phyloP scores from a whole-genome alignment of 2,797 vertebrate species.

The Chiloscyllium punctatum region DNA sequence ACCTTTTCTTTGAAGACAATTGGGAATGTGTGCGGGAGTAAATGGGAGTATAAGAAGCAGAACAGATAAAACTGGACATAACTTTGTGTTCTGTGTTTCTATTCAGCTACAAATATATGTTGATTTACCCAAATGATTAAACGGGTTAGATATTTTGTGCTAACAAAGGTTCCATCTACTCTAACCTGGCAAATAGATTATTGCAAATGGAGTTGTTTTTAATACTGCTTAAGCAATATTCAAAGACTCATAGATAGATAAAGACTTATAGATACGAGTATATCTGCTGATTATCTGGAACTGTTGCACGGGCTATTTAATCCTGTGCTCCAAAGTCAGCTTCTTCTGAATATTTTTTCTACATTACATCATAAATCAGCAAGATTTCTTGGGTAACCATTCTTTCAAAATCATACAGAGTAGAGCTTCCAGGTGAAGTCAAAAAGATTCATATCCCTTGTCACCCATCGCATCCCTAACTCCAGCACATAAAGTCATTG shows the following conservation, averaged over 20 bases:
- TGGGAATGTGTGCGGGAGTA: no score
- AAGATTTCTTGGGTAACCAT: neutral
- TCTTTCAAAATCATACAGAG: neutral
- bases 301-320: neutral
- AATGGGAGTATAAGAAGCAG: neutral
- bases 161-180: neutral
- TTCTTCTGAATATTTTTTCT: neutral
- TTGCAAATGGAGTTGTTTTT: neutral
- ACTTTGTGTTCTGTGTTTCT: neutral
- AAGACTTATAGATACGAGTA: neutral
- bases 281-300: neutral
- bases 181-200: neutral
- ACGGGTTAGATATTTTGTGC: no score
- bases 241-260: neutral
- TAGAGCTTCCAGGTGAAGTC: neutral
- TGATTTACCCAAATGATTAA: neutral
- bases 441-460: neutral
- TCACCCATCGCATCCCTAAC: neutral
- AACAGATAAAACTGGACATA: neutral
- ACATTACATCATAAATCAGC: neutral
- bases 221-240: neutral
- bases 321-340: neutral
- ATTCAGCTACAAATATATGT: neutral
- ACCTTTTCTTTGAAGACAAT: neutral
- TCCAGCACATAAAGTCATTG: neutral